Evolutionary conservation across 2,888 invertebrate species (phyloP).

Genomic region (Microplitis manilae): DNA sequence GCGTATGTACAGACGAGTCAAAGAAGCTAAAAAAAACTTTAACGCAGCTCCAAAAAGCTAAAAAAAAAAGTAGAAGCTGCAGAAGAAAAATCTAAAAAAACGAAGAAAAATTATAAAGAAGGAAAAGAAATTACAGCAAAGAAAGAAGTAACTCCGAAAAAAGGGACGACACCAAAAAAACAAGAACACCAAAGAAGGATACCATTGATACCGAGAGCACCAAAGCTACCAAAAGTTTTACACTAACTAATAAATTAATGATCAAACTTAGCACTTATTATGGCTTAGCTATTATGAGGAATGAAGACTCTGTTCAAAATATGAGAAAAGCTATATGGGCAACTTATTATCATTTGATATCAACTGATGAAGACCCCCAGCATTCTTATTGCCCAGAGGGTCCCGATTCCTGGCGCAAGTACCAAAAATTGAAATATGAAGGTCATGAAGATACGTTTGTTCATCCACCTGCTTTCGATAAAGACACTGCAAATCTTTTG

Average conservation of each 20-base stretch:
- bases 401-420: constrained; percentile 21
- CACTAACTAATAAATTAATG: constrained; percentile 19
- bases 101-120: background rate
- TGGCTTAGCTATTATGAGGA: constrained; percentile 28
- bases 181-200: no score
- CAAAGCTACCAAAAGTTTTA: background rate
- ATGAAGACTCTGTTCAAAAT: constrained; percentile 22
- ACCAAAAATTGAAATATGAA: constrained; percentile 14
- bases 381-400: constrained; percentile 26
- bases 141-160: no score
- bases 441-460: constrained; percentile 32
- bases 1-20: constrained; percentile 34
- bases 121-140: no score
- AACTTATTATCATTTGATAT: constrained; percentile 20
- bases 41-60: background rate
- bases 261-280: constrained; percentile 27
- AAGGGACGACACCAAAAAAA: no score
- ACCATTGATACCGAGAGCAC: no score
- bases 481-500: constrained; percentile 27
- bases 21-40: constrained; percentile 16
- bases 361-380: constrained; percentile 28
- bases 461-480: constrained; percentile 43
- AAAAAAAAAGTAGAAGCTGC: no score
- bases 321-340: constrained; percentile 33
- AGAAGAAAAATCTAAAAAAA: background rate